Percentiles rank a stretch among this genome's conserved stretches.
Evolutionary conservation across 2,888 invertebrate genomes (phyloP).

Genomic region (Iselma pallidipennis): DNA sequence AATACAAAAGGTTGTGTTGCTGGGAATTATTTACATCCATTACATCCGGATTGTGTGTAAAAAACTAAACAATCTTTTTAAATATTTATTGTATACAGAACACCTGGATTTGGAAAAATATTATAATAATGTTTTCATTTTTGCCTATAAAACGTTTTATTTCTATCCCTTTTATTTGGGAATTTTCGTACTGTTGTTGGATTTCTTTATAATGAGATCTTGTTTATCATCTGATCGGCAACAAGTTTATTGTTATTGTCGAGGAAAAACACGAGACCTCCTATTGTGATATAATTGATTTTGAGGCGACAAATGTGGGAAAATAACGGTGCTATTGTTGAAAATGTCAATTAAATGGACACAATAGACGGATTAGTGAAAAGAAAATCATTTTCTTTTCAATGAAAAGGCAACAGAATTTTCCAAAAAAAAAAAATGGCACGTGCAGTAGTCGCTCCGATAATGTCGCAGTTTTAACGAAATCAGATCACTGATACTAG

Average conservation of each 20-base stretch:
- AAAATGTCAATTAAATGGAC: no score
- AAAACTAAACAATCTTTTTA: slow-evolving; percentile 11
- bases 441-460: no score
- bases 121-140: background rate
- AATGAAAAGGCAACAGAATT: no score
- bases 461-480: no score
- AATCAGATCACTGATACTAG: no score
- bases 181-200: background rate
- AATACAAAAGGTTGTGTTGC: slow-evolving; percentile 53
- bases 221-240: slow-evolving; percentile 12
- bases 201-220: background rate
- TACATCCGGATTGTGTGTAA: slow-evolving; percentile 56
- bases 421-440: no score
- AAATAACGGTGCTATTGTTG: no score
- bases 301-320: background rate
- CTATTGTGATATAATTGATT: background rate
- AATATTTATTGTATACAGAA: slow-evolving; percentile 9
- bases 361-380: no score
- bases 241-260: slow-evolving; percentile 8
- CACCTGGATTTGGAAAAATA: background rate
- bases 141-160: slow-evolving; percentile 16
- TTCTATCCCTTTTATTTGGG: background rate
- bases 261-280: slow-evolving; percentile 1
- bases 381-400: no score
- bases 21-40: slow-evolving; percentile 54